Base-by-base conservation (phyloP, 1,140 invertebrate species). In the Steinernema khuongi region DNA sequence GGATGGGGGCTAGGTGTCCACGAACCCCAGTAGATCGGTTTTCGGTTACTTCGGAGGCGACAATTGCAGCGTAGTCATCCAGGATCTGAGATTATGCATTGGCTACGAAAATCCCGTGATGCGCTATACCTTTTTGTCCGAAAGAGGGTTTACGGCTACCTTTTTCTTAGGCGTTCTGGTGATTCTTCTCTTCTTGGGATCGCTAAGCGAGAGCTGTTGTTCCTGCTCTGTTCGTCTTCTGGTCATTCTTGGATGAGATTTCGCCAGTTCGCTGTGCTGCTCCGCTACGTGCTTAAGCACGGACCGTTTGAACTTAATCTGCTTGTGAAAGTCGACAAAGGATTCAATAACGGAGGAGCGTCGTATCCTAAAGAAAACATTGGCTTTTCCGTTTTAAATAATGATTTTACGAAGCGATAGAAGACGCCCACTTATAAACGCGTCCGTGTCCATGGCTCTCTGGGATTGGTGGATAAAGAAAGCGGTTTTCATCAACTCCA, bases 1-100 rank as follows among this genome's bases (percentile, higher is more conserved):
- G 70, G 44, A 71, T 71, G 11, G 70, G 70, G 19, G 70, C 70
- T 11, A 44, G n/a, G n/a, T 44, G 66, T 71, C 70, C 19, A n/a
- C 32, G 18, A 31, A 60, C 50, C 14, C 19, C 44, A 18, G 22
- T 69, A 31, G 26, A 28, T n/a, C n/a, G n/a, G 14, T 67, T 22
- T 44, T 71, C 70, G 7, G 26, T 71, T 1, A 71, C 26, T 22
- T 71, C 70, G 70, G 31, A 68, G 1, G 70, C 70, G n/a, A 71
- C 44, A 14, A 67, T n/a, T n/a, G 22, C 33, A 4, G 70, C 70
- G 33, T 68, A 71, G 26, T 71, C 70, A 33, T 71, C 32, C 22
- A 43, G 19, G 19, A 71, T 71, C 70, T 71, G 70, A 31, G 30
- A 41, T 43, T 18, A 67, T 44, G 17, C 33, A 26, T 67, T 71